phyloP scores from a whole-genome alignment of 2,797 vertebrate species.

The Esox lucius region DNA sequence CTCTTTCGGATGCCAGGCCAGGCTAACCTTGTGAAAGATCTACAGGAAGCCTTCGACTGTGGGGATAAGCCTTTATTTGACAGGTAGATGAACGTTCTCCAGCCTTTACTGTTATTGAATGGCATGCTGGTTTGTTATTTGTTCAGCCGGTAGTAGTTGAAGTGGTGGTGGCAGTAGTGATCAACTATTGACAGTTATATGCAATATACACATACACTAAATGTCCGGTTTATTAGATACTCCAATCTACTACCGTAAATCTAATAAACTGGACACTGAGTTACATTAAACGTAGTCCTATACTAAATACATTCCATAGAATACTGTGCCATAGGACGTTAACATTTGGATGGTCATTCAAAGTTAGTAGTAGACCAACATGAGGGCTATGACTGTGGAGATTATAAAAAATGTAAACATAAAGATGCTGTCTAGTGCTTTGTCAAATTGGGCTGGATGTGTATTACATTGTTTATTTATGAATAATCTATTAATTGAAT shows the following conservation, averaged over 20 bases:
- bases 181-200: neutral
- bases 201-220: neutral
- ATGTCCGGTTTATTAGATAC: too few species aligned
- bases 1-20: conserved; percentile 95
- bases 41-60: conserved; percentile 95
- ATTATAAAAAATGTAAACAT: too few species aligned
- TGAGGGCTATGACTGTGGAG: too few species aligned
- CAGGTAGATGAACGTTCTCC: conserved; percentile 72
- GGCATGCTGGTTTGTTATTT: neutral
- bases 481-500: too few species aligned
- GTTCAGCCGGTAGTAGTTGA: neutral
- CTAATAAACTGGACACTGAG: too few species aligned
- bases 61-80: conserved; percentile 96
- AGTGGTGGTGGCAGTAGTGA: neutral
- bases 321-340: neutral
- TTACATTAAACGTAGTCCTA: neutral
- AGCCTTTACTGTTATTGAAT: neutral
- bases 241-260: too few species aligned
- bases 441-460: too few species aligned
- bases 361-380: too few species aligned
- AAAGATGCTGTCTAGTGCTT: too few species aligned
- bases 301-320: neutral
- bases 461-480: too few species aligned
- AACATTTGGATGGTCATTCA: neutral
- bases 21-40: conserved; percentile 92